Base-by-base conservation (phyloP, 2,113 vertebrate species). In the Anoura caudifer region DNA sequence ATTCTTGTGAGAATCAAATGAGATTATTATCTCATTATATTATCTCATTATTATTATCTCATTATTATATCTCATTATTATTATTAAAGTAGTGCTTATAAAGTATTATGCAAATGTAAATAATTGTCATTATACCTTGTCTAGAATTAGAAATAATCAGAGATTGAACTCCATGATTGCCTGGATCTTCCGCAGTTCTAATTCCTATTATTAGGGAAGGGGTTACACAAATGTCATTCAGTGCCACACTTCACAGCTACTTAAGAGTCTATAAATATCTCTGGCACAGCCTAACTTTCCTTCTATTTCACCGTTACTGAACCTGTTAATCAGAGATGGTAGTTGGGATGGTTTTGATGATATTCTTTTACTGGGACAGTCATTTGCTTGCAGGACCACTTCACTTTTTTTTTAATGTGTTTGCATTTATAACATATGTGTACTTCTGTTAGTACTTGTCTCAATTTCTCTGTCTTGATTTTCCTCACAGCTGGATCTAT, bases 191-290 rank as follows among this genome's bases (percentile, higher is more conserved):
- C 8, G 6, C 67, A 86, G 67, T n/a, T 86, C 61, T 91, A 89
- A 96, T 87, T 63, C 47, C 69, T 87, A n/a, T 95, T 82, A 56
- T 95, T 93, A 94, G 54, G 59, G 14, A 95, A 94, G 33, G 41
- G 69, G 61, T 93, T 50, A 93, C 14, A 56, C 47, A 75, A 80
- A 82, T 56, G 47, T 47, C 69, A 70, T n/a, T 86, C 87, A 69
- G 3, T 75, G 47, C 2, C 17, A 67, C 9, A 31, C 28, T 87
- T 85, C 77, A 89, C 19, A 92, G 38, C 90, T 91, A 50, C 59
- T 97, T 77, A 76, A 93, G 28, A 19, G 26, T 83, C 86, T 97
- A 43, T 73, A 94, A 96, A 91, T 93, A 96, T 22, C 90, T 67
- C 17, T 47, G 38, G 61, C 38, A 61, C 9, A 85, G 31, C 61